Percentiles rank a stretch among this genome's conserved stretches.
phyloP scores from a whole-genome alignment of 37 sponge, comb jelly and placozoan genomes.

The Halichondria panicea region DNA sequence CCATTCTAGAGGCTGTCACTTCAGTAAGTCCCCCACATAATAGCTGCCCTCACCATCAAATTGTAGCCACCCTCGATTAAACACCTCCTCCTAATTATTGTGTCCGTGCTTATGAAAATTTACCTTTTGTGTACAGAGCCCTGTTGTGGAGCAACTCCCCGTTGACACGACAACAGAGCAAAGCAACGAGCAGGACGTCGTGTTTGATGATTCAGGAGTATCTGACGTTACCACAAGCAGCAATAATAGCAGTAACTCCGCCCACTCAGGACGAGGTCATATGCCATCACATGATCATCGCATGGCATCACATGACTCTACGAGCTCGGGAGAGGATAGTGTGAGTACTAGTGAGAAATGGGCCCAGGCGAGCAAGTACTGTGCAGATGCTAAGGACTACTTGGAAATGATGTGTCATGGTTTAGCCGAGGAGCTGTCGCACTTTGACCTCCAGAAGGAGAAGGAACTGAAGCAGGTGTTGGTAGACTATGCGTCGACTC shows the following conservation, averaged over 20 bases:
- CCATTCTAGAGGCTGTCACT: constrained; percentile 64
- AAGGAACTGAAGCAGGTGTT: constrained; percentile 71
- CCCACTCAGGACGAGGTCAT: constrained; percentile 7
- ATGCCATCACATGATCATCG: neutral
- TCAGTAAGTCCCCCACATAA: constrained; percentile 25
- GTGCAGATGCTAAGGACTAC: constrained; percentile 78
- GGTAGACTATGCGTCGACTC: constrained; percentile 63
- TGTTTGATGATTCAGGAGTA: constrained; percentile 72
- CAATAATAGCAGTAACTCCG: constrained; percentile 18
- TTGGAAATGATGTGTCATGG: constrained; percentile 88
- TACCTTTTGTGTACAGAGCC: constrained; percentile 14
- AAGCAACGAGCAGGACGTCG: neutral
- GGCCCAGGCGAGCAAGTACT: constrained; percentile 82
- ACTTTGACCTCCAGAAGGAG: constrained; percentile 85
- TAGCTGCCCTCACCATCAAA: constrained; percentile 1
- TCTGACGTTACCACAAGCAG: constrained; percentile 55
- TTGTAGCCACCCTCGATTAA: neutral
- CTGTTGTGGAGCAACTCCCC: constrained; percentile 6
- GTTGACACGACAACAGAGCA: neutral
- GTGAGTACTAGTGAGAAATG: constrained; percentile 71
- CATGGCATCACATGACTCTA: neutral
- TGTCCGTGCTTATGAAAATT: neutral
- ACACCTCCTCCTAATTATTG: neutral
- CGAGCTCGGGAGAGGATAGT: neutral
- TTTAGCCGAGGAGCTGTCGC: constrained; percentile 62